A percentile compares a stretch with the other conserved stretches of the same genome.
phyloP scores from a whole-genome alignment of 2,888 invertebrate genomes.

The Laothoe populi region DNA sequence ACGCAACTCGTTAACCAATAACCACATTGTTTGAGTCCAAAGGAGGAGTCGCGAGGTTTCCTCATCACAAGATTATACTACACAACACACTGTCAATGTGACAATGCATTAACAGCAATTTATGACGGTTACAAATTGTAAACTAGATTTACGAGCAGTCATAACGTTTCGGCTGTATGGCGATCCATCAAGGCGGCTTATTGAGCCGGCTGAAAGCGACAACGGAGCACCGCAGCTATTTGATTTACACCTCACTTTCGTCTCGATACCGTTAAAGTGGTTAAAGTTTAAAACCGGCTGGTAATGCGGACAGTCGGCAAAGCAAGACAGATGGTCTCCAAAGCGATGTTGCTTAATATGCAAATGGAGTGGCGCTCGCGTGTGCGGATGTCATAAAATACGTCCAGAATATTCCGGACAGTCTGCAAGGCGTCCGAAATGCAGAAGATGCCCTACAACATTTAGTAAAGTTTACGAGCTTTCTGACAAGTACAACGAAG shows the following conservation, averaged over 20 bases:
- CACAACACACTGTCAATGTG: constrained; percentile 7
- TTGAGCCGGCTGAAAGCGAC: constrained; percentile 56
- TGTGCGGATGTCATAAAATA: constrained; percentile 13
- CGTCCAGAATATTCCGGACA: constrained; percentile 9
- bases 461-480: neutral
- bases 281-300: constrained; percentile 72
- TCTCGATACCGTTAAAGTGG: constrained; percentile 76
- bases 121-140: constrained; percentile 28
- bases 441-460: neutral
- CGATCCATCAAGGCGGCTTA: constrained; percentile 57
- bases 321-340: constrained; percentile 53
- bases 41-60: constrained; percentile 9
- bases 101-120: constrained; percentile 23
- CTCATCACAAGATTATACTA: constrained; percentile 6
- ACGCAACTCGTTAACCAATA: constrained; percentile 9
- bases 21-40: constrained; percentile 7
- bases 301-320: constrained; percentile 69
- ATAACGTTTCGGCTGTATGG: constrained; percentile 34
- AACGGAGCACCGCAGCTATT: constrained; percentile 53
- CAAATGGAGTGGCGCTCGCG: constrained; percentile 22
- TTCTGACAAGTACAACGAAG: too few relatives aligned
- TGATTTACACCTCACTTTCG: constrained; percentile 78
- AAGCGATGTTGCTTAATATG: constrained; percentile 24
- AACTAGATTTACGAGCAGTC: constrained; percentile 38
- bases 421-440: neutral